Base-by-base conservation (phyloP, 1,140 invertebrate genomes). In the Scylla paramamosain region DNA sequence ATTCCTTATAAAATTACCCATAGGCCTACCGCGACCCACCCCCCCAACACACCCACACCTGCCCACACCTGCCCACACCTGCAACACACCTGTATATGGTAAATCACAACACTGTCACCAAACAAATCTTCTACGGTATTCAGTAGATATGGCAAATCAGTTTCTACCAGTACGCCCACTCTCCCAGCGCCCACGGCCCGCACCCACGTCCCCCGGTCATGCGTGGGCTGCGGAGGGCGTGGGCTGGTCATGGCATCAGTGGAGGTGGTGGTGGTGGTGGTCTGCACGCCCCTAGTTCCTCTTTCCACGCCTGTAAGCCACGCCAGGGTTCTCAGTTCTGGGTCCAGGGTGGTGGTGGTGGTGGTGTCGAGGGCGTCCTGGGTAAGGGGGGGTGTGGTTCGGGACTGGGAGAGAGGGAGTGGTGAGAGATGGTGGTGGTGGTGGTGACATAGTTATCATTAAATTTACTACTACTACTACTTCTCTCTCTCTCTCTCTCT, bases 31-130 rank as follows among this genome's bases (percentile, higher is more conserved):
- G 14, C 46, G 14, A 4, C 46, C 46, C 4, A 48, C 46, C 46
- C 46, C 4, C 46, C 46, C 46, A 48, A 48, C 46, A 48, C 46
- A 48, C 46, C 46, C 46, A 48, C 46, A 48, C 46, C 4, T 14
- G 14, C 46, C 4, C 46, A 59, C 52, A 59, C 2, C 10, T 0
- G 10, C 52, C 10, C 2, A 59, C 52, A 59, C 2, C 52, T 0
- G 10, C 52, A 59, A 59, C 52, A 59, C 29, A 96, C 96, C 95
- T 96, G 93, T 46, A 96, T 91, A 93, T 95, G 93, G 89, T 96
- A 95, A 14, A 96, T 96, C 52, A 96, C 88, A n/a, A 96, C 94
- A 8, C 84, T 92, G 32, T 82, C 83, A 25, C 95, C 93, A n/a
- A 94, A 46, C 7, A 59, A 6, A 52, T 96, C 96, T 46, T 96